Conservation (phyloP, 2,113 vertebrate species). For the Picathartes gymnocephalus region DNA sequence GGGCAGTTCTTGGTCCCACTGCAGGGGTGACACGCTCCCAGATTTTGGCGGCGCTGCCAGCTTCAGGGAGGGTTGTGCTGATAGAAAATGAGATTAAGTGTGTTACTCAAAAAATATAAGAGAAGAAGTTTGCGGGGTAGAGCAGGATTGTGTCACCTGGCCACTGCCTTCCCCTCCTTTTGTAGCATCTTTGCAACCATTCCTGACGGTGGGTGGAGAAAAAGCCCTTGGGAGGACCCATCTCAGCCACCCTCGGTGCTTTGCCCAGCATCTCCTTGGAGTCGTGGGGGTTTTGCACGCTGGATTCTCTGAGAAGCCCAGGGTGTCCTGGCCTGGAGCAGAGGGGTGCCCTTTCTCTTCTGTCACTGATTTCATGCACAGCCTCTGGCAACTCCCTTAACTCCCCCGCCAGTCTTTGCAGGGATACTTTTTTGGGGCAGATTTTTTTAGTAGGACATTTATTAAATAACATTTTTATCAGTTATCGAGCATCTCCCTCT, state of each 20-base stretch:
- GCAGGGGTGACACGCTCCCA: fast-evolving
- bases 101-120: background rate
- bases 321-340: background rate
- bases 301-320: background rate
- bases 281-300: fast-evolving
- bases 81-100: background rate
- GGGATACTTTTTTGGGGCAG: background rate
- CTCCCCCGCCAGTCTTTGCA: background rate
- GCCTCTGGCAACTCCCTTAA: background rate
- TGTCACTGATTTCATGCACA: background rate
- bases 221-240: background rate
- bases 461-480: background rate
- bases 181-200: background rate
- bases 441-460: background rate
- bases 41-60: background rate
- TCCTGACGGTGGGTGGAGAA: background rate
- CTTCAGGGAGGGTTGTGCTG: background rate
- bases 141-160: background rate
- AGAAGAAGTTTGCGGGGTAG: background rate
- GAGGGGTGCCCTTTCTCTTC: background rate
- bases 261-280: background rate
- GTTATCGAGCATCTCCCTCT: background rate
- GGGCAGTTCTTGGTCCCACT: fast-evolving
- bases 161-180: background rate
- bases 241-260: background rate